Conservation (phyloP, 2,888 invertebrate species). For the Athalia rosae region DNA sequence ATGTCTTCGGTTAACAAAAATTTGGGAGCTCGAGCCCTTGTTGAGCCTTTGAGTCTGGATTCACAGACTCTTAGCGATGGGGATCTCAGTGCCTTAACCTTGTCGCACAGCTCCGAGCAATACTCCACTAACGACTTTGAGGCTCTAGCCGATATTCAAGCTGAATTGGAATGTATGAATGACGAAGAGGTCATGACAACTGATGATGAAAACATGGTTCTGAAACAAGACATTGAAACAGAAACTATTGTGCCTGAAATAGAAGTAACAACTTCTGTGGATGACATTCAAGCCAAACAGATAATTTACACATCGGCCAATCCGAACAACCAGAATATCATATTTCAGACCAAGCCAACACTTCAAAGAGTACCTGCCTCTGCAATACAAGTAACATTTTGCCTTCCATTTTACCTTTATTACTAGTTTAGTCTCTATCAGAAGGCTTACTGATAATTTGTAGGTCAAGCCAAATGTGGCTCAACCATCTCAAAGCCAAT, state of each 20-base stretch:
- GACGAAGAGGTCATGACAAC: conserved; percentile 71
- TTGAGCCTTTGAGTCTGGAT: conserved; percentile 65
- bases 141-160: conserved; percentile 72
- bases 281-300: conserved; percentile 64
- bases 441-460: not conserved
- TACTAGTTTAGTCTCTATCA: conserved; percentile 25
- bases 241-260: conserved; percentile 66
- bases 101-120: conserved; percentile 63
- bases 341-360: conserved; percentile 70
- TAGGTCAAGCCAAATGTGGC: conserved; percentile 65
- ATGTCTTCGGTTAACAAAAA: conserved; percentile 67
- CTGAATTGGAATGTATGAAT: conserved; percentile 72
- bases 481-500: conserved; percentile 68
- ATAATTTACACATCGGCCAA: conserved; percentile 65
- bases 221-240: conserved; percentile 58
- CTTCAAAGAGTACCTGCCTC: conserved; percentile 68
- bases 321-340: conserved; percentile 66
- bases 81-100: conserved; percentile 65
- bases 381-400: conserved; percentile 62
- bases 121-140: conserved; percentile 70
- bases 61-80: conserved; percentile 64
- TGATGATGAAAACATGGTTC: conserved; percentile 59
- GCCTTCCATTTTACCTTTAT: not conserved
- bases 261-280: conserved; percentile 67
- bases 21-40: conserved; percentile 63